phyloP scores from a whole-genome alignment of 2,888 invertebrate species.

The Psylliodes chrysocephalus region DNA sequence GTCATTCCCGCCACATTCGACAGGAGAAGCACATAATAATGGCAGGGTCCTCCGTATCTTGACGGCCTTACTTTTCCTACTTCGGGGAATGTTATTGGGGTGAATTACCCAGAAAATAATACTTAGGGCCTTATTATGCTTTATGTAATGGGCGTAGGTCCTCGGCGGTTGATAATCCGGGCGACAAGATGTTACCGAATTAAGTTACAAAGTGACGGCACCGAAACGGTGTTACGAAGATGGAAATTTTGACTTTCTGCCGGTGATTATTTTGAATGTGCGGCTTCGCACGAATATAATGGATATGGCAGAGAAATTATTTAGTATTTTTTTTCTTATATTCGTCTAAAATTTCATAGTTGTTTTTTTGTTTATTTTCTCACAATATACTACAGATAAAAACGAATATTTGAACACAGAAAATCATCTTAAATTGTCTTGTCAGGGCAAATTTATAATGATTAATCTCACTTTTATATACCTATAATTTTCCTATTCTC shows the following conservation, averaged over 20 bases:
- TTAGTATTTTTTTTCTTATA: neutral
- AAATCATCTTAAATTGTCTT: too few relatives aligned
- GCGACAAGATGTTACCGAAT: slow-evolving; percentile 47
- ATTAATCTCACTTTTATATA: too few relatives aligned
- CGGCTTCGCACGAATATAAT: neutral
- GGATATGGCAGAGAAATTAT: too few relatives aligned
- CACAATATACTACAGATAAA: too few relatives aligned
- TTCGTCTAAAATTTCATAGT: too few relatives aligned
- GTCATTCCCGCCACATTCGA: slow-evolving; percentile 37
- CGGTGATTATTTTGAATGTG: slow-evolving; percentile 5
- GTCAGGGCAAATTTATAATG: too few relatives aligned
- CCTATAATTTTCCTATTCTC: too few relatives aligned
- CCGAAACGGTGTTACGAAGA: slow-evolving; percentile 15
- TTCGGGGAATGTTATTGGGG: slow-evolving; percentile 51
- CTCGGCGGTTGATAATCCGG: slow-evolving; percentile 50
- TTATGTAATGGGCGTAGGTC: slow-evolving; percentile 52
- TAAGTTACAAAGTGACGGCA: slow-evolving; percentile 34
- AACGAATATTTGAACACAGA: too few relatives aligned
- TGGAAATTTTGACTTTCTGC: slow-evolving; percentile 19
- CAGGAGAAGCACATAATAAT: slow-evolving; percentile 46
- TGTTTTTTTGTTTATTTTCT: too few relatives aligned
- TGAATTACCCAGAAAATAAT: slow-evolving; percentile 56
- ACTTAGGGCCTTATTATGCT: slow-evolving; percentile 58
- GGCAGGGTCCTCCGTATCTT: slow-evolving; percentile 44
- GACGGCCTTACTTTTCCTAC: slow-evolving; percentile 44